Evolutionary conservation across 2,888 invertebrate species (phyloP).

Genomic region (Anodontia alba): DNA sequence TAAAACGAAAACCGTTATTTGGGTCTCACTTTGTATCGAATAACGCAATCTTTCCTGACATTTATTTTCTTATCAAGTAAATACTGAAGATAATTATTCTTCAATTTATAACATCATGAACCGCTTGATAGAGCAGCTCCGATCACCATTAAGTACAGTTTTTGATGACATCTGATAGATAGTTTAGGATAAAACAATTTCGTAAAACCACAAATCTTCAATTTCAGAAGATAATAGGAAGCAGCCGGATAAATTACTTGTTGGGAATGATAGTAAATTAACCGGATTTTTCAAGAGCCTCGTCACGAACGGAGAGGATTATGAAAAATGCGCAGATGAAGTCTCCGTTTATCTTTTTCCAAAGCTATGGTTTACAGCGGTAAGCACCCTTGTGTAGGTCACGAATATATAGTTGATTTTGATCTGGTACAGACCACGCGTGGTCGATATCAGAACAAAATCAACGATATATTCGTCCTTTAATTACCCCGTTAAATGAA

Average conservation of each 20-base stretch:
- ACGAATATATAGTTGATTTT: neutral
- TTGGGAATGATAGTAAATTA: neutral
- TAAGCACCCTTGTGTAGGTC: neutral
- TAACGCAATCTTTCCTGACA: no score
- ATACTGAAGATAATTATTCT: no score
- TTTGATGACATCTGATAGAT: neutral
- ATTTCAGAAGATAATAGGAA: neutral
- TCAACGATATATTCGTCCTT: no score
- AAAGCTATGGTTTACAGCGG: neutral
- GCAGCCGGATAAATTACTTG: slow-evolving; percentile 5
- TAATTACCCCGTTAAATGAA: no score
- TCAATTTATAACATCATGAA: no score
- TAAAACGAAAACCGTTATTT: no score
- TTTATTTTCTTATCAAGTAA: no score
- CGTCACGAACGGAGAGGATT: neutral
- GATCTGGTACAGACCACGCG: neutral
- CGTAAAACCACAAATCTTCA: neutral
- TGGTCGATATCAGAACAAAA: no score
- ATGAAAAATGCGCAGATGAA: neutral
- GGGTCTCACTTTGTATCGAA: no score
- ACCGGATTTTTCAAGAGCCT: neutral
- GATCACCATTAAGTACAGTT: no score
- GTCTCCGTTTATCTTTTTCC: neutral
- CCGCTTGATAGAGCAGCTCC: no score
- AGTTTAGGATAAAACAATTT: neutral